Evolutionary conservation across 2,797 vertebrate genomes (phyloP), one percentile per base, ranked within the genome.

Genomic region (Bradypodion ventrale): DNA sequence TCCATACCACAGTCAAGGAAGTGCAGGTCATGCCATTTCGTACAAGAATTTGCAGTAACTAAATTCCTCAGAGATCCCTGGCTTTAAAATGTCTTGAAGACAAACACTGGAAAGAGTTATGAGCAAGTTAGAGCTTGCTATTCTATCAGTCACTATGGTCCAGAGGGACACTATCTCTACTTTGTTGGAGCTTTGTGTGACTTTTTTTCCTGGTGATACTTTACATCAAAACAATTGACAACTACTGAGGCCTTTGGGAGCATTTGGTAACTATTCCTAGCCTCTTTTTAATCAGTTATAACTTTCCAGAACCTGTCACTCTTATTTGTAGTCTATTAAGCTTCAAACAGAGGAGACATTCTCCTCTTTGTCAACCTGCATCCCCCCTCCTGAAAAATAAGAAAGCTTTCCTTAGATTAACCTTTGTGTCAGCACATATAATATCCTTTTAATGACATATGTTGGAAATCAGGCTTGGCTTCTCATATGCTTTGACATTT

Each of bases 401-500:
- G 76, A 82, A 86, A 88, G 85, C 86, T 76, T 37, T 76, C 89
- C 90, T 85, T 91, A 92, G 83, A 90, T 70, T 88, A 91, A 89
- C 35, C 65, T 75, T 72, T 42, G 25, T 88, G 91, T 86, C 89
- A 88, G 87, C 85, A 49, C 88, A 81, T 85, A 85, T 84, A 92
- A 93, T 63, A 80, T 23, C 63, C 23, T 88, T 83, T 86, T 88
- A 91, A 90, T 81, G 62, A 85, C 83, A 75, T 25, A 59, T 0
- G 0, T 32, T 87, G 52, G 70, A 88, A 93, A 92, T 90, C 88
- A 78, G 85, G 74, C 59, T 56, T 70, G 86, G 89, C 12, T 85
- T 78, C 85, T 90, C 89, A 84, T 46, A 42, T 49, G 16, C 40
- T 60, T 85, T 85, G 80, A 83, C 63, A 73, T 87, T 84, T 90